These are phyloP conservation scores for Chauna torquata DNA, from an alignment of 2,113 vertebrate genomes.

Conservation along the genomic window DNA sequence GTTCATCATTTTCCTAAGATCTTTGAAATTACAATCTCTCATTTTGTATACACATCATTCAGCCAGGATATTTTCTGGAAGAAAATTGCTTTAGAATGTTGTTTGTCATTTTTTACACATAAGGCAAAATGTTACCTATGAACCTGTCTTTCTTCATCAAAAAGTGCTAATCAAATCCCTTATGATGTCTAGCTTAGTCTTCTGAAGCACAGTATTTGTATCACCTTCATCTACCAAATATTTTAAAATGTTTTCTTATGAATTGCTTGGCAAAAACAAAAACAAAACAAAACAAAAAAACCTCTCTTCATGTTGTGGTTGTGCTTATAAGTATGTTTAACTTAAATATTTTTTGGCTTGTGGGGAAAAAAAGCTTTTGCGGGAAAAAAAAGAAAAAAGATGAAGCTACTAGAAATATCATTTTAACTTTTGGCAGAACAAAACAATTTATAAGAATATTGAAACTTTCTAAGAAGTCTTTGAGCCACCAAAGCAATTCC, in stretches of 20 bases:
- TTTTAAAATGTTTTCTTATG: background rate
- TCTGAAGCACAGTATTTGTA: background rate
- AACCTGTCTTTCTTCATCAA: background rate
- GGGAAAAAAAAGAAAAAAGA: background rate
- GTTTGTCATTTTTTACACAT: background rate
- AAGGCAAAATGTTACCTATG: background rate
- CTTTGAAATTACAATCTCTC: background rate
- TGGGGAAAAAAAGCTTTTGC: background rate
- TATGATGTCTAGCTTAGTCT: background rate
- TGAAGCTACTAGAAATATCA: background rate
- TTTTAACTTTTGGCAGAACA: background rate
- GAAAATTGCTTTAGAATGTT: background rate
- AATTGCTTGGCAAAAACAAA: background rate
- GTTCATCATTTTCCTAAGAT: background rate
- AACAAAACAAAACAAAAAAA: background rate
- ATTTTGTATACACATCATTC: background rate
- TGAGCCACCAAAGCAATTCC: background rate
- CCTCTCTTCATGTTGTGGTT: background rate
- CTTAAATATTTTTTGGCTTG: background rate
- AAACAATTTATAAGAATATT: background rate
- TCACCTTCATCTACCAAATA: background rate
- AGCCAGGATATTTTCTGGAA: background rate
- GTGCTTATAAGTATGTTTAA: background rate
- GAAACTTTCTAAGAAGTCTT: background rate
- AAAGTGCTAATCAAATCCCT: background rate